Base-by-base conservation (phyloP, 2,113 vertebrate genomes). In the Columba janthina region DNA sequence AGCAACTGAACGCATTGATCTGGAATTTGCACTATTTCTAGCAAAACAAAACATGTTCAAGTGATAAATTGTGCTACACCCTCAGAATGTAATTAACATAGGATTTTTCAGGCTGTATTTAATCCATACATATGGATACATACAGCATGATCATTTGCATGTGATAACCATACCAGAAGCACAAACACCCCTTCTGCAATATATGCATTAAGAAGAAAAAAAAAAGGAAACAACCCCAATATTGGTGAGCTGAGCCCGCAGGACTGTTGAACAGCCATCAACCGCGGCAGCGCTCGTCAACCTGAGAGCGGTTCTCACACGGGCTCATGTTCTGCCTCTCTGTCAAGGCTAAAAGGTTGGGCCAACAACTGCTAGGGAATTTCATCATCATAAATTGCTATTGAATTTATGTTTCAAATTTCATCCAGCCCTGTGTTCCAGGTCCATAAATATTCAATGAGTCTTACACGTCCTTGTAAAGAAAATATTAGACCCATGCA, bases 391-490 rank as follows among this genome's bases (percentile, higher is more conserved):
- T 36, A 50, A 90, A 87, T 16, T 60, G 50, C 2, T 5, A 7
- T 57, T 18, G 83, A 78, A 94, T 95, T 93, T 65, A 81, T 90
- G 76, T 20, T 76, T 85, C 62, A 88, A 26, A 92, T 93, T 82
- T 69, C 65, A 84, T 18, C 76, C 61, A 34, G 44, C 28, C 65
- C n/a, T 60, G 3, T 40, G 44, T 53, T 83, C 34, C 70, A 44
- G 76, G 44, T 3, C 90, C 65, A 92, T 95, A 95, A 96, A 96
- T 97, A 96, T 92, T 95, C 93, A 85, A 80, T 65, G 66, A 95
- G 69, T 60, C 88, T 90, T 88, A 38, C 66, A 86, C 77, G 88
- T 51, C 93, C 85, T 90, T 78, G 75, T 80, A 74, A 94, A 89
- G 83, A 84, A 94, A 96, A 88, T 78, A 96, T 46, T 65, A 93